Percentiles rank a stretch among this genome's conserved stretches.
These are phyloP conservation scores for Ptilonorhynchus violaceus DNA, from an alignment of 2,113 vertebrate genomes.

Conservation along the genomic window DNA sequence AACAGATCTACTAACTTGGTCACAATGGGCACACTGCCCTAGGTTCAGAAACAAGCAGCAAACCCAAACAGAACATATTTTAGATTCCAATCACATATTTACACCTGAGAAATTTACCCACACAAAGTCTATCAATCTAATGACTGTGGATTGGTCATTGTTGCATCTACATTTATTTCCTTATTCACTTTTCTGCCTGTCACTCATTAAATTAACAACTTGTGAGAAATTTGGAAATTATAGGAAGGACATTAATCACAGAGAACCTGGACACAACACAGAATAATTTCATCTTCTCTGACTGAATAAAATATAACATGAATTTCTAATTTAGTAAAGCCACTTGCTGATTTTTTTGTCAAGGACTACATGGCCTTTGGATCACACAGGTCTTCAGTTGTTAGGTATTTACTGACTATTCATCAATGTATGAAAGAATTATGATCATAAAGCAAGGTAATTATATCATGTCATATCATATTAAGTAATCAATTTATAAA, in stretches of 20 bases:
- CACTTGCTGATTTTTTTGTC: background rate
- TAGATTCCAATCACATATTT: background rate
- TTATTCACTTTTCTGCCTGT: background rate
- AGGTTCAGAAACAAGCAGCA: background rate
- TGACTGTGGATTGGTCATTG: background rate
- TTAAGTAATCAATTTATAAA: conserved; percentile 24
- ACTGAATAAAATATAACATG: background rate
- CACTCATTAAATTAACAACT: background rate
- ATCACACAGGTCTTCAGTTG: background rate
- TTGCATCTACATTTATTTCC: background rate
- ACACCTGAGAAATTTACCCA: background rate
- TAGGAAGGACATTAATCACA: background rate
- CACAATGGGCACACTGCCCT: background rate
- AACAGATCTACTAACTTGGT: background rate
- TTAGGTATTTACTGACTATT: conserved; percentile 22
- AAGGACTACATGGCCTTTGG: background rate
- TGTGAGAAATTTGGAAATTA: background rate
- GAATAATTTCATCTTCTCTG: background rate
- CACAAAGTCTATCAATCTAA: background rate
- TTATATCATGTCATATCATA: conserved; percentile 27
- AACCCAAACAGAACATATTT: background rate
- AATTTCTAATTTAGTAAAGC: conserved; percentile 6
- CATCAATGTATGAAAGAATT: conserved; percentile 29
- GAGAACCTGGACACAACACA: background rate
- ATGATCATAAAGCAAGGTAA: background rate